These are phyloP conservation scores for Solen grandis DNA, from an alignment of 1,140 invertebrate species.

Conservation along the genomic window DNA sequence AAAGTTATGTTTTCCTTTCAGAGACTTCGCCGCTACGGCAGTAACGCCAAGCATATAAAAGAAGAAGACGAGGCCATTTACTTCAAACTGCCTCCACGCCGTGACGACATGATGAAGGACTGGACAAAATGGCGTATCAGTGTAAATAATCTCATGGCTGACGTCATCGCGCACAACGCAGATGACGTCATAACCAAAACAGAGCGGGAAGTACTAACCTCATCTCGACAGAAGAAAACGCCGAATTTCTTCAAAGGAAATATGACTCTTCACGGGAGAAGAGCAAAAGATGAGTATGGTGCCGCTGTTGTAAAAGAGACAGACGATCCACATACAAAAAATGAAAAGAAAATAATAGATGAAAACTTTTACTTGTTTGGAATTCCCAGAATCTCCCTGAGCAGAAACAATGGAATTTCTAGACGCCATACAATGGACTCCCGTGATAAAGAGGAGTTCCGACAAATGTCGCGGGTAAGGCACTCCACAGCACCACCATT, in stretches of 20 bases:
- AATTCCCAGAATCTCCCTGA: conserved; percentile 8
- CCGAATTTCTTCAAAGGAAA: conserved; percentile 15
- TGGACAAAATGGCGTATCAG: conserved; percentile 19
- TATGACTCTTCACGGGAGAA: background rate
- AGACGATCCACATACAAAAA: background rate
- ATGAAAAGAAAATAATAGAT: conserved; percentile 12
- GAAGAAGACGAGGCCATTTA: conserved; percentile 3
- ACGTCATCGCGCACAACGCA: background rate
- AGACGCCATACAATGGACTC: too few relatives aligned
- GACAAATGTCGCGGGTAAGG: too few relatives aligned
- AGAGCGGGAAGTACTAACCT: conserved; percentile 1
- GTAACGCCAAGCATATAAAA: too few relatives aligned
- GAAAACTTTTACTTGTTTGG: conserved; percentile 29
- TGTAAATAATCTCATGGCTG: conserved; percentile 5
- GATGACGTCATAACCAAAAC: background rate
- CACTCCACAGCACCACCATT: too few relatives aligned
- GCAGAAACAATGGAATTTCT: too few relatives aligned
- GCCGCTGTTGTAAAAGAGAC: background rate
- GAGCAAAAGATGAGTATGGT: conserved; percentile 25
- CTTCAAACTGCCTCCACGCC: conserved; percentile 3
- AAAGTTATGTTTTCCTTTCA: too few relatives aligned
- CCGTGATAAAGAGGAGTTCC: too few relatives aligned
- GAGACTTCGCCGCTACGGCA: too few relatives aligned
- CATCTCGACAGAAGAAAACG: background rate
- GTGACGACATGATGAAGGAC: background rate